Evolutionary conservation across 2,888 invertebrate species (phyloP).

Genomic region (Scrobipalpa atriplicella): DNA sequence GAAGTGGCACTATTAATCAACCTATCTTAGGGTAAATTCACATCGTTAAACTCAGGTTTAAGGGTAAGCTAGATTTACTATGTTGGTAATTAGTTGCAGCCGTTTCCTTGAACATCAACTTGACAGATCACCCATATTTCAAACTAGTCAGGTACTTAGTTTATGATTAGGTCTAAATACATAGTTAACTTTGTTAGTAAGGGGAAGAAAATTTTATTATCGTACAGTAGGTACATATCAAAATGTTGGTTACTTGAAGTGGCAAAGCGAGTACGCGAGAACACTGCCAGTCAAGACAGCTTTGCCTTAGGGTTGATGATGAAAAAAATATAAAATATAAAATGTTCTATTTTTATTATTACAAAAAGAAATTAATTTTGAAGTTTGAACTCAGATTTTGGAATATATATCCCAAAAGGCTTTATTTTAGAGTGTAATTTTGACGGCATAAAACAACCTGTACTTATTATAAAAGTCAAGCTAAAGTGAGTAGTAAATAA

Average conservation of each 20-base stretch:
- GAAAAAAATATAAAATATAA: background rate
- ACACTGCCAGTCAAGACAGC: background rate
- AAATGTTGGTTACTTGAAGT: slow-evolving; percentile 8
- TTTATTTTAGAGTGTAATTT: no score
- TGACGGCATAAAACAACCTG: no score
- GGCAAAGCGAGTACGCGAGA: background rate
- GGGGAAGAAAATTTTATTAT: no score
- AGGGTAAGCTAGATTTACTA: slow-evolving; percentile 12
- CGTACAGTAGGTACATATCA: slow-evolving; percentile 1
- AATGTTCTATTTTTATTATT: no score
- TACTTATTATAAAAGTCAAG: no score
- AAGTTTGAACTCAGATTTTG: no score
- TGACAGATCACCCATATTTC: background rate
- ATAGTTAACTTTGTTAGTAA: no score
- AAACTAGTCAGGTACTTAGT: no score
- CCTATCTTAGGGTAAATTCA: background rate
- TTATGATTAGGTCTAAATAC: no score
- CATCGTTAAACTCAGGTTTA: slow-evolving; percentile 12
- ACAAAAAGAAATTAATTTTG: no score
- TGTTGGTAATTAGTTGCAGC: background rate
- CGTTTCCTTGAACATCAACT: background rate
- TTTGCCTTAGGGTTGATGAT: background rate
- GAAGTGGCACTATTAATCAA: background rate
- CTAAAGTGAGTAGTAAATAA: no score
- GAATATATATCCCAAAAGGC: no score